Evolutionary conservation across 2,888 invertebrate species (phyloP), one percentile per base, ranked within the genome.

Genomic region (Polymixis lichenea): DNA sequence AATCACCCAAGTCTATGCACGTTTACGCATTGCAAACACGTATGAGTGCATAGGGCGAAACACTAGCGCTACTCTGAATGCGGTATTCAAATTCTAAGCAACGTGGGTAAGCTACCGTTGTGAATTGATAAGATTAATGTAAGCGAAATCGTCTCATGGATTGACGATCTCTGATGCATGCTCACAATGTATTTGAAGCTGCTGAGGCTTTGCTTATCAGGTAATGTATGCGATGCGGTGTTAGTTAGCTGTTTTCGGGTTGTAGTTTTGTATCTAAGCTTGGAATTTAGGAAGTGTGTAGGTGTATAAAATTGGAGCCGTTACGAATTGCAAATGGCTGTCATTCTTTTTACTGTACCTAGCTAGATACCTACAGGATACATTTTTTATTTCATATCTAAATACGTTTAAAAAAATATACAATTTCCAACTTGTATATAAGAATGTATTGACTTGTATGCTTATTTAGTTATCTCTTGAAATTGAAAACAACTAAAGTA

Each of bases 71-170:
- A 83, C 88, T 87, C 88, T 90, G 86, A 87, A 89, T 88, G 89
- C 92, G 90, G 90, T 93, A 93, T 94, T 94, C 93, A 94, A 93
- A 94, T 94, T 94, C 91, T 90, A 91, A 91, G 90, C 91, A 91
- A 89, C 89, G 90, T 88, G 84, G 90, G 88, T 92, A 90, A 92
- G 88, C 90, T 89, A 85, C 89, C 91, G 89, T 90, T 89, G 91
- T 94, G 93, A 93, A 95, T 94, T 93, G 94, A 94, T 94, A 94
- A 94, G 94, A 94, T 94, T 93, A 94, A 94, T 94, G 90, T 91
- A 88, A 83, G 90, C 81, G 87, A 90, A 90, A 89, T 91, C 89
- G 88, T 87, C 89, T 86, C 90, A 89, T 86, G 88, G 88, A 90
- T 90, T 89, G 91, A 91, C 90, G 90, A 85, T 80, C 80, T 76